phyloP scores from a whole-genome alignment of 2,113 vertebrate species.

The Myrmecophaga tridactyla region DNA sequence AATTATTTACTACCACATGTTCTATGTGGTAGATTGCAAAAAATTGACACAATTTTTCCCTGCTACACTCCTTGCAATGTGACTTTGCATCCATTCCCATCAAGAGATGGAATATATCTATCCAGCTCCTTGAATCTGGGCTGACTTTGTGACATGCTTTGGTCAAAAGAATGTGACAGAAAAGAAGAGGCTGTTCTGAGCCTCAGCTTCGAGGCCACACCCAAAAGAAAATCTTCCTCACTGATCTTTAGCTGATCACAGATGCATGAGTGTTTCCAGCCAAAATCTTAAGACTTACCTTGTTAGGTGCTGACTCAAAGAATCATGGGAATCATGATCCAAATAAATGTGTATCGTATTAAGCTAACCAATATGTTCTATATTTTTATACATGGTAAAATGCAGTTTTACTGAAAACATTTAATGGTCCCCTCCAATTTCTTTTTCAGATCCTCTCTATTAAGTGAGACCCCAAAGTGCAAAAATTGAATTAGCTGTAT shows the following conservation, averaged over 20 bases:
- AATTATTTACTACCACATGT: conserved; percentile 88
- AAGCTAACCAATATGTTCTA: conserved; percentile 74
- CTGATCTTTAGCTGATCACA: neutral
- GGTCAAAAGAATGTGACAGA: neutral
- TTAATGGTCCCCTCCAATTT: conserved; percentile 85
- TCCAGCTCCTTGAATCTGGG: neutral
- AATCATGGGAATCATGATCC: neutral
- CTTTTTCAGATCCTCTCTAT: conserved; percentile 79
- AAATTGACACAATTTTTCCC: too few relatives aligned
- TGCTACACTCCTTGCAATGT: too few relatives aligned
- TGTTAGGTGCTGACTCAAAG: neutral
- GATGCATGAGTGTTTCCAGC: neutral
- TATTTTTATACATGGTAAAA: conserved; percentile 92
- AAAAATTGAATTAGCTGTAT: conserved; percentile 88
- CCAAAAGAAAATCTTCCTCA: neutral
- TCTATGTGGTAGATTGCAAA: too few relatives aligned
- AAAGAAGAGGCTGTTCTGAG: neutral
- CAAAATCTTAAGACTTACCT: neutral
- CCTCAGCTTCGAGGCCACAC: too few relatives aligned
- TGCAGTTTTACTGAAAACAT: conserved; percentile 90
- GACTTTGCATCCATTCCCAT: too few relatives aligned
- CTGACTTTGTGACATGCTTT: neutral
- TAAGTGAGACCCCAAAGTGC: conserved; percentile 81
- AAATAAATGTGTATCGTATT: neutral
- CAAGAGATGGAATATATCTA: neutral